phyloP scores from a whole-genome alignment of 2,888 invertebrate genomes.

The Pilophorus perplexus region DNA sequence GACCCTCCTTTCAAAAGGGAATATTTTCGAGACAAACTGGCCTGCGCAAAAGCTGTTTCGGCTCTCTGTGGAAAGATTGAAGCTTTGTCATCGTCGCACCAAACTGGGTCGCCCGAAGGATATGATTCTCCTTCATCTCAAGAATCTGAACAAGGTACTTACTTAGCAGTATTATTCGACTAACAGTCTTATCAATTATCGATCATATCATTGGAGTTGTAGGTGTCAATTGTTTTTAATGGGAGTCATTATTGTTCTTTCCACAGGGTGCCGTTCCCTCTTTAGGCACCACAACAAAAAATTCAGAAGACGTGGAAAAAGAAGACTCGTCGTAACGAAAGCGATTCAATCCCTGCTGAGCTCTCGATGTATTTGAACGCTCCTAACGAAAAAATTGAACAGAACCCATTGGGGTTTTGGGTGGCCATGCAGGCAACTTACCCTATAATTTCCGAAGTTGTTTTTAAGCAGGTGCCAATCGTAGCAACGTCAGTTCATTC shows the following conservation, averaged over 20 bases:
- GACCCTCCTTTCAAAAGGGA: background rate
- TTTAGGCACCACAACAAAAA: no score
- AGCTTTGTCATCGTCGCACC: background rate
- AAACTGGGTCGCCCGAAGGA: no score
- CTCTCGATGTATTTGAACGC: background rate
- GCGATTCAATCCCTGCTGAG: background rate
- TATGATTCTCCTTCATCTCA: background rate
- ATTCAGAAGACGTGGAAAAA: no score
- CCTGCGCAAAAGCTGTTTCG: background rate
- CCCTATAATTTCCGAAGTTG: background rate
- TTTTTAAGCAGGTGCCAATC: background rate
- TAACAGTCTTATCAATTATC: no score
- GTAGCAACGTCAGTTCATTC: background rate
- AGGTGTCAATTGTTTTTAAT: no score
- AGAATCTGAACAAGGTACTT: no score
- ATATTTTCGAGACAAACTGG: background rate
- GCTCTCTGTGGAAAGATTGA: background rate
- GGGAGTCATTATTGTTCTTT: no score
- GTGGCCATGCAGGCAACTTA: background rate
- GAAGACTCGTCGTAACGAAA: no score
- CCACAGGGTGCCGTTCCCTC: no score
- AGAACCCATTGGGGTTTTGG: background rate
- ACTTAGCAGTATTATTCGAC: no score
- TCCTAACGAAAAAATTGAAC: background rate
- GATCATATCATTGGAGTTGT: no score